Evolutionary conservation across 2,888 invertebrate genomes (phyloP), one percentile per base, ranked within the genome.

Genomic region (Thelaira solivaga): DNA sequence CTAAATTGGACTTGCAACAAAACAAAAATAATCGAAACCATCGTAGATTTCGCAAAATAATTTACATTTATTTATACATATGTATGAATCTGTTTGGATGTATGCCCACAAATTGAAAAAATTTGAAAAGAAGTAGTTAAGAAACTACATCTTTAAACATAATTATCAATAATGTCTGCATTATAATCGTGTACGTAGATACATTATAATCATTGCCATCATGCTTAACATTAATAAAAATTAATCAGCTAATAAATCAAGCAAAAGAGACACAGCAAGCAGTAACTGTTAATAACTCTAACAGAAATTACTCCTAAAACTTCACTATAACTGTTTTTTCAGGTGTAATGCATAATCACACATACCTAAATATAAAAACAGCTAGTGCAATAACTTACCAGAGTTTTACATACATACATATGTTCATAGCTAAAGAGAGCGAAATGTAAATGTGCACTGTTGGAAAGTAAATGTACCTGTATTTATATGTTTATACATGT

Each of bases 261-360:
- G 20, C 20, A 59, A 26, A n/a, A 11, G 34, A 34, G 34, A 29
- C 6, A 20, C 47, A 5, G 47, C 45, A 4, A 45, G 4, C 22
- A 57, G n/a, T 4, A 55, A 13, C 55, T 47, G 20, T 6, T 34
- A 11, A 13, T 31, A 57, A 55, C 34, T 34, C 16, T 11, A 36
- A 20, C 10, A 16, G 29, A 49, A 65, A 59, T 41, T 22, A 29
- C 31, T 49, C 31, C 29, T 59, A 7, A 16, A 49, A 59, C 57
- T 39, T 68, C 41, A 69, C 41, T 49, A 41, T 49, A 22, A 39
- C n/a, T n/a, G 20, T 49, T 49, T 29, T 20, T 29, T 59, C 49
- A 69, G 39, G 49, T 59, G 59, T 39, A 62, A 71, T 62, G 4
- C 34, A n/a, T n/a, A n/a, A n/a, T n/a, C n/a, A 51, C 24, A 29